Percentiles rank a stretch among this genome's conserved stretches.
These are phyloP conservation scores for Serrognathus titanus DNA, from an alignment of 2,888 invertebrate genomes.

Conservation along the genomic window DNA sequence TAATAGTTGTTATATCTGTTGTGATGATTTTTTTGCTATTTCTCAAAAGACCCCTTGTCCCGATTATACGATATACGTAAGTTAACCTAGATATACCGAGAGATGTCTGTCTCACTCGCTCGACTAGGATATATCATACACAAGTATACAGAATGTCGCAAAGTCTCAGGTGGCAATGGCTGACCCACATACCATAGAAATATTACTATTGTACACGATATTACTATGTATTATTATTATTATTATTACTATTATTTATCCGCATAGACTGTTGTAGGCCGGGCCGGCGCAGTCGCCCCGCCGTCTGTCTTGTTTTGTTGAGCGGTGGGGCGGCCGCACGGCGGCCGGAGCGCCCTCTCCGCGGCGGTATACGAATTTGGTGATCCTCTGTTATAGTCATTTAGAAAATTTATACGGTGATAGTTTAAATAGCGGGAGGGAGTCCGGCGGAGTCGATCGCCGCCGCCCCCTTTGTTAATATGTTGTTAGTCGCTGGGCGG, in stretches of 20 bases:
- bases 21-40: conserved; percentile 49
- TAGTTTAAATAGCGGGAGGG: conserved; percentile 25
- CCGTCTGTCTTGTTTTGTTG: conserved; percentile 9
- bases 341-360: conserved; percentile 21
- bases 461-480: conserved; percentile 29
- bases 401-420: conserved; percentile 29
- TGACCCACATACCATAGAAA: conserved; percentile 37
- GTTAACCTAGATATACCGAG: conserved; percentile 39
- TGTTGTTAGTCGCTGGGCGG: conserved; percentile 24
- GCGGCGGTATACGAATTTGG: conserved; percentile 36
- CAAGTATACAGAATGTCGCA: conserved; percentile 52
- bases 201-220: conserved; percentile 29
- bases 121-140: conserved; percentile 34
- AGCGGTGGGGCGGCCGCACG: conserved; percentile 1
- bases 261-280: conserved; percentile 25
- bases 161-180: conserved; percentile 50
- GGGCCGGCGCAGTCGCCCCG: conserved; percentile 6
- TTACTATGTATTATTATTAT: conserved; percentile 20
- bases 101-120: conserved; percentile 11
- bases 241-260: conserved; percentile 25
- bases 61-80: conserved; percentile 51
- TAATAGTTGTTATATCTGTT: conserved; percentile 52
- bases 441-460: conserved; percentile 10
- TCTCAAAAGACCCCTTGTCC: conserved; percentile 37
- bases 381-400: conserved; percentile 34